Conservation (phyloP, 2,113 vertebrate species). For the Atlantisia rogersi region DNA sequence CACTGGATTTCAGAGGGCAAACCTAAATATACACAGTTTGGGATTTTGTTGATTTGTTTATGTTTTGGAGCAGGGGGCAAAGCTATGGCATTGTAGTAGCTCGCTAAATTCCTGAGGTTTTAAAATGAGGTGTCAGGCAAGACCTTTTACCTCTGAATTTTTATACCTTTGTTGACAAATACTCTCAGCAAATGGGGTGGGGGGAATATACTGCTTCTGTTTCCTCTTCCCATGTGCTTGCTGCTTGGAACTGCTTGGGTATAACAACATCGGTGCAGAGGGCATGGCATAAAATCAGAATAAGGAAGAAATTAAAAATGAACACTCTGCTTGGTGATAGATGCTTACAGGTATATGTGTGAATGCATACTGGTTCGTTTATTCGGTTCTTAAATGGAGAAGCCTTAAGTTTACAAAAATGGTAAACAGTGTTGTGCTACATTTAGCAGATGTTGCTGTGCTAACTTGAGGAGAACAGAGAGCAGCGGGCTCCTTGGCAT, state of each 20-base stretch:
- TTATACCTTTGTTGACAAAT: conserved; percentile 47
- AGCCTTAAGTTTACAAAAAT: not conserved
- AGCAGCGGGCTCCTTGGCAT: not conserved
- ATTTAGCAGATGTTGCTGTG: not conserved
- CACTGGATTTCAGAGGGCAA: not conserved
- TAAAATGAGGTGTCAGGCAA: not conserved
- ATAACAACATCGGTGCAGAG: not conserved
- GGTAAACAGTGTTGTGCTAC: not conserved
- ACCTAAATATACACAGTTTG: not conserved
- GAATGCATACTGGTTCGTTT: not conserved
- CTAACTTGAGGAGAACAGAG: not conserved
- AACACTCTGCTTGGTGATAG: not conserved
- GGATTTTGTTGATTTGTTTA: not conserved
- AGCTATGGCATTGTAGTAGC: not conserved
- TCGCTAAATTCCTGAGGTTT: not conserved
- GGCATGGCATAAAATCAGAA: conserved; percentile 60
- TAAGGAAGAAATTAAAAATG: conserved; percentile 41
- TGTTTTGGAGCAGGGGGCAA: not conserved
- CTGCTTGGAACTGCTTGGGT: too few species aligned
- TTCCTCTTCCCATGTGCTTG: not conserved
- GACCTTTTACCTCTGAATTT: conserved; percentile 41
- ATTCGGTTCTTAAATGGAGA: not conserved
- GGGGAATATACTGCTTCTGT: fast-evolving
- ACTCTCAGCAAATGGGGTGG: not conserved
- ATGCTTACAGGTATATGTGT: not conserved